Evolutionary conservation across 2,113 vertebrate genomes (phyloP).

Genomic region (Anhinga rufa): DNA sequence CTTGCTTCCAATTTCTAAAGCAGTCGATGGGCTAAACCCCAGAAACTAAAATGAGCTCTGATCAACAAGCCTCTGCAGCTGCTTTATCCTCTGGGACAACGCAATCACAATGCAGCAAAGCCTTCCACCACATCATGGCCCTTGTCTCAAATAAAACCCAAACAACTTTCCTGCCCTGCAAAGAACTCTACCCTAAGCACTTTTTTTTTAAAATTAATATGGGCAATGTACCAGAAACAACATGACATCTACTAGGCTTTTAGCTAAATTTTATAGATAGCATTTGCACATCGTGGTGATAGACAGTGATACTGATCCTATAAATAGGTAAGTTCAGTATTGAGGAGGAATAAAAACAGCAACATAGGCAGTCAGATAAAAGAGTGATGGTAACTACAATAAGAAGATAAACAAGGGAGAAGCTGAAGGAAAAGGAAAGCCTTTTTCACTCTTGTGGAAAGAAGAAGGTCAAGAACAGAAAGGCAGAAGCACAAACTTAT

Average conservation of each 20-base stretch:
- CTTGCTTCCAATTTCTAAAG: background rate
- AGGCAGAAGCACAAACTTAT: background rate
- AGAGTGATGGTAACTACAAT: background rate
- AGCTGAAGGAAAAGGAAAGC: background rate
- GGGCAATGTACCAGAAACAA: background rate
- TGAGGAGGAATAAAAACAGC: background rate
- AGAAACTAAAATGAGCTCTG: background rate
- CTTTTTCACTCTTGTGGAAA: background rate
- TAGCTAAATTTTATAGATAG: background rate
- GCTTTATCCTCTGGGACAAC: background rate
- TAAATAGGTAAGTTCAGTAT: background rate
- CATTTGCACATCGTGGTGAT: background rate
- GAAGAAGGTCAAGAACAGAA: background rate
- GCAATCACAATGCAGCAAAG: background rate
- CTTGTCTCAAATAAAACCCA: background rate
- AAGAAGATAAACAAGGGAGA: background rate
- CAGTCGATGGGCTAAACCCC: background rate
- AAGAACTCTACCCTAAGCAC: background rate
- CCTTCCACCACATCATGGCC: background rate
- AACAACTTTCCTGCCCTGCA: background rate
- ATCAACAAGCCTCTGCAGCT: background rate
- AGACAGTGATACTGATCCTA: background rate
- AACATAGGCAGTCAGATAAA: background rate
- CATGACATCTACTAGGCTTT: background rate
- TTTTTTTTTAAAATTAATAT: background rate